phyloP scores from a whole-genome alignment of 1,140 invertebrate species.

The Dreissena rostriformis region DNA sequence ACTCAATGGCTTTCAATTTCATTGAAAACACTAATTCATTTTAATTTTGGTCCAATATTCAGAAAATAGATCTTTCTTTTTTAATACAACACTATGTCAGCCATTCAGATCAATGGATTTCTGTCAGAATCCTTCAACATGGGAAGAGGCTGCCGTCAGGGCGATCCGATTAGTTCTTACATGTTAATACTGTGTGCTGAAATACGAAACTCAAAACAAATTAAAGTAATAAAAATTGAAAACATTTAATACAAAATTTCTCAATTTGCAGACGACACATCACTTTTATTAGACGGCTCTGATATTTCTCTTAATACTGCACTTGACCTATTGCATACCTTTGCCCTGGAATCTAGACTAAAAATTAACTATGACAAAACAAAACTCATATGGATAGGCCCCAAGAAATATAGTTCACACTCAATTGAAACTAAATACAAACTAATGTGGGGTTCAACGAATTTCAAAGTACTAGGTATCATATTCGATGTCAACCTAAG shows the following conservation, averaged over 20 bases:
- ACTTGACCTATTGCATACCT: conserved; percentile 1
- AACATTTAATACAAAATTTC: conserved; percentile 14
- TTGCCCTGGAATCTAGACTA: conserved; percentile 6
- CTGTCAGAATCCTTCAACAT: conserved; percentile 22
- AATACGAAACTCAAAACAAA: conserved; percentile 28
- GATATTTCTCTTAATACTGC: conserved; percentile 3
- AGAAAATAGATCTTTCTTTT: conserved; percentile 30
- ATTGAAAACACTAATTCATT: too few species aligned
- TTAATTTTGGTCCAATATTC: neutral
- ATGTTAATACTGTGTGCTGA: conserved; percentile 10
- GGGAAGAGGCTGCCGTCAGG: conserved; percentile 19
- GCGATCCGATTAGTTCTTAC: too few species aligned
- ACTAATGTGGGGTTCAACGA: neutral
- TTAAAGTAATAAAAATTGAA: conserved; percentile 16
- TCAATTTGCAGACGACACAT: conserved; percentile 50
- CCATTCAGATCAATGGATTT: conserved; percentile 24
- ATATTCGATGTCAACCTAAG: too few species aligned
- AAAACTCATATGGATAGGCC: conserved; percentile 34
- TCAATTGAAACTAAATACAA: neutral
- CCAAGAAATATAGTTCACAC: neutral
- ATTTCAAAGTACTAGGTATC: neutral
- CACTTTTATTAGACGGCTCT: conserved; percentile 17
- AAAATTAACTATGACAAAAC: conserved; percentile 36
- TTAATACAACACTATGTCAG: conserved; percentile 5
- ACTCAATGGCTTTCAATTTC: too few species aligned